Evolutionary conservation across 2,888 invertebrate genomes (phyloP), one percentile per base, ranked within the genome.

Genomic region (Aspidiotus rigidus): DNA sequence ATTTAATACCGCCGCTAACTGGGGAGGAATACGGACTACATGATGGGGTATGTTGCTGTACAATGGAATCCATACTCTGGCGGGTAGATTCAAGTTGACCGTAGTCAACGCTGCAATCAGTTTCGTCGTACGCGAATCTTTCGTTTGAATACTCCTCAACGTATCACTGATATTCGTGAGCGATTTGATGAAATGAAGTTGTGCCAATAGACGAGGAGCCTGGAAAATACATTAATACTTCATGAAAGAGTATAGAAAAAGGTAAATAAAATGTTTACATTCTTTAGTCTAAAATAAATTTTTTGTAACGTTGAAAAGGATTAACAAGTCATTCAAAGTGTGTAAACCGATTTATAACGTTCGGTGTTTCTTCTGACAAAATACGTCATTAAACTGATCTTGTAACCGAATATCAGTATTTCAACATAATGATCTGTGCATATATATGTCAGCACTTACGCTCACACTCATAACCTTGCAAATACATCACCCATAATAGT

Each of bases 1-100:
- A 80, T 99, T 99, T 73, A 99, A 86, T 69, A 99, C 97, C 64
- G 97, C 97, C 72, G 96, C 95, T 73, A 94, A 93, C 76, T 94
- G 93, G 71, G 94, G 94, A 57, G 98, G 97, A 80, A 99, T 94
- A 79, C 98, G 84, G 62, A 99, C 89, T 75, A 99, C 89, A 77
- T 94, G 90, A 81, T 99, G 98, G 64, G 92, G 88, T 75, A 83
- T 81, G 66, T 77, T 76, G 74, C 85, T 83, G 66, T 61, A 70
- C 61, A 98, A 83, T 13, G 99, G 99, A 74, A 99, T 83, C 97
- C 98, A 99, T 72, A 99, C 98, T 71, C 96, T 83, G 11, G 98
- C 97, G 13, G 99, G 99, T 72, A 99, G 83, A 82, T 99, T 98
- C 74, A 97, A 84, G 81, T 99, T 99, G 71, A 99, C 82, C 74